Base-by-base conservation (phyloP, 2,797 vertebrate species). In the Epinephelus coioides region DNA sequence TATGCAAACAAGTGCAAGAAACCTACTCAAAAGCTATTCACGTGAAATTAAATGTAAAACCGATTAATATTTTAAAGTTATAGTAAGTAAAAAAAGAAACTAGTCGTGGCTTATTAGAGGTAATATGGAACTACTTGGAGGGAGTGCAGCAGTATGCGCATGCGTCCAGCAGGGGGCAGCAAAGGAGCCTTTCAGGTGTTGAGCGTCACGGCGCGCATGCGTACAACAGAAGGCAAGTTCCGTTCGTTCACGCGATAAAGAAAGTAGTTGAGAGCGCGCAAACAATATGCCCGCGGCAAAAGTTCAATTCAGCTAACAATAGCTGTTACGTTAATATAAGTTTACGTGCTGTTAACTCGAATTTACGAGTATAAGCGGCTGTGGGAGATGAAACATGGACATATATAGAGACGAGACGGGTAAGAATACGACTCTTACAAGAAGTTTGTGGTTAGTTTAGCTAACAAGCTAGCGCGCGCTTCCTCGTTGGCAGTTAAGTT, bases 361-460 rank as follows among this genome's bases (percentile, higher is more conserved):
- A 8, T 9, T 17, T 17, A 30, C 2, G 11, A n/a, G 15, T 53
- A 3, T 23, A 40, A 27, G 12, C 30, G 21, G 64, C 40, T 2
- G 51, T 2, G 3, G 6, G 7, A 19, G 55, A 34, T 2, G 19
- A 61, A 81, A 67, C 15, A 91, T 91, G 92, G 81, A 86, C 6
- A 17, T 81, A 59, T 91, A 50, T 61, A 61, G 27, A 19, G 82
- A 91, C 6, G 81, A 92, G 2, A 53, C 60, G 1, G 90, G 92
- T 94, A 76, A 87, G 85, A 34, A 69, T 44, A 40, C 12, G 19
- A 6, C 8, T 25, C 18, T 73, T 17, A 0, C 1, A 5, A 67
- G 25, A 81, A 79, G 70, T 84, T 76, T 14, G n/a, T 13, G 18
- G 66, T 59, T 47, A 57, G 13, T 65, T 53, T 17, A 11, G 64